phyloP scores from a whole-genome alignment of 2,113 vertebrate genomes.

The Erinaceus europaeus region DNA sequence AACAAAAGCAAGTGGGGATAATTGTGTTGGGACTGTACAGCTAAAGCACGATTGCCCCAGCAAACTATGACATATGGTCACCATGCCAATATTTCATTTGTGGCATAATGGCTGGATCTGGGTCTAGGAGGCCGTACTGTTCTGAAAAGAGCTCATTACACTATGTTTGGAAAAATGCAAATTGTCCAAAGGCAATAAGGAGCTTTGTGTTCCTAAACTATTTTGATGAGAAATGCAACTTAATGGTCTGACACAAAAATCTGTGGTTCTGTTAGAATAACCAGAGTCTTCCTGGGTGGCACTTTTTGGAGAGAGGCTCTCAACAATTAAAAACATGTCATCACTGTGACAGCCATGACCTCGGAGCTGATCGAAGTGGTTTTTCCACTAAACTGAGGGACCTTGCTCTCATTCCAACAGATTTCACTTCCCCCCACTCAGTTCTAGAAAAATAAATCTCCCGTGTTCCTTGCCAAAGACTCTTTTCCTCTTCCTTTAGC shows the following conservation, averaged over 20 bases:
- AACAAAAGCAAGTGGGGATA: slow-evolving; percentile 10
- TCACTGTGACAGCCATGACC: neutral
- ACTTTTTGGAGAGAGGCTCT: neutral
- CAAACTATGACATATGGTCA: neutral
- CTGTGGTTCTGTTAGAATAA: neutral
- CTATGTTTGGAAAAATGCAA: neutral
- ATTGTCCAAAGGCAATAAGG: neutral
- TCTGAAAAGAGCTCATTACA: neutral
- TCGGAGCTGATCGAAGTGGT: neutral
- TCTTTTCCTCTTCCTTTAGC: neutral
- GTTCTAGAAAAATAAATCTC: slow-evolving; percentile 55
- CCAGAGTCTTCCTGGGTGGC: neutral
- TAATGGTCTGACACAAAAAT: neutral
- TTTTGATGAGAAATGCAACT: neutral
- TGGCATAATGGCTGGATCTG: neutral
- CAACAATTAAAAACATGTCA: neutral
- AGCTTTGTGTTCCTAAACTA: neutral
- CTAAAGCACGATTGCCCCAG: neutral
- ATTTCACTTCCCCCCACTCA: neutral
- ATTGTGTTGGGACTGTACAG: neutral
- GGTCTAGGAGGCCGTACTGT: neutral
- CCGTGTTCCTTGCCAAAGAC: slow-evolving; percentile 17
- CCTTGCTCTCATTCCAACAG: neutral
- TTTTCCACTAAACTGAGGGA: neutral
- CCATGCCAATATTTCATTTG: neutral